Percentiles rank a stretch among this genome's conserved stretches.
phyloP scores from a whole-genome alignment of 2,113 vertebrate species.

The Embiotoca jacksoni region DNA sequence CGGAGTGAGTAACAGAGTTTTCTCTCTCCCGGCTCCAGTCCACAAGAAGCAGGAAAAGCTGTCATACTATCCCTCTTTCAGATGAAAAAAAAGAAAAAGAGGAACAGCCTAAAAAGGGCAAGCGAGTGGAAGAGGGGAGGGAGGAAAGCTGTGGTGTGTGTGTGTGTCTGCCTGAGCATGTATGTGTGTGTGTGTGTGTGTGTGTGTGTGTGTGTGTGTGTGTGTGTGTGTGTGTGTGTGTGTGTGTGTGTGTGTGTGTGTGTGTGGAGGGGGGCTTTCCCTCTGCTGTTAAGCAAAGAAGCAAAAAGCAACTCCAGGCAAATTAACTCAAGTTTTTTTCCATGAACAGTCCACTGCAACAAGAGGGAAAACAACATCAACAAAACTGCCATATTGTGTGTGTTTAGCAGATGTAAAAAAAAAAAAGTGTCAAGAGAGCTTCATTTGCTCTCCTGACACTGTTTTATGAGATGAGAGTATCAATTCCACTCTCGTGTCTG shows the following conservation, averaged over 20 bases:
- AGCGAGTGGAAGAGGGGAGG: slow-evolving; percentile 72
- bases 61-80: slow-evolving; percentile 79
- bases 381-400: slow-evolving; percentile 17
- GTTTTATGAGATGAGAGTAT: background rate
- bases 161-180: slow-evolving; percentile 29
- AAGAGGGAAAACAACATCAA: slow-evolving; percentile 36
- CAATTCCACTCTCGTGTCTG: background rate
- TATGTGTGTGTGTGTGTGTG: slow-evolving; percentile 30
- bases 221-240: slow-evolving; percentile 50
- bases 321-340: slow-evolving; percentile 79
- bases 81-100: slow-evolving; percentile 69
- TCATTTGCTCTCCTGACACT: background rate
- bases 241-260: slow-evolving; percentile 38
- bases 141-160: slow-evolving; percentile 50
- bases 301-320: slow-evolving; percentile 65
- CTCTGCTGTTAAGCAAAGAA: slow-evolving; percentile 81
- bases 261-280: slow-evolving; percentile 54
- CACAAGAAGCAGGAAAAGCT: slow-evolving; percentile 81
- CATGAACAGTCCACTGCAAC: slow-evolving; percentile 61
- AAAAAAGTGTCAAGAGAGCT: too few species aligned
- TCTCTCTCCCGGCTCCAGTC: slow-evolving; percentile 72
- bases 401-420: background rate
- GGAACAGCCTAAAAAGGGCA: slow-evolving; percentile 87
- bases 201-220: slow-evolving; percentile 23
- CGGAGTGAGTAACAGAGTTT: slow-evolving; percentile 75